phyloP scores from a whole-genome alignment of 2,797 vertebrate genomes.

The Anguilla megastoma region DNA sequence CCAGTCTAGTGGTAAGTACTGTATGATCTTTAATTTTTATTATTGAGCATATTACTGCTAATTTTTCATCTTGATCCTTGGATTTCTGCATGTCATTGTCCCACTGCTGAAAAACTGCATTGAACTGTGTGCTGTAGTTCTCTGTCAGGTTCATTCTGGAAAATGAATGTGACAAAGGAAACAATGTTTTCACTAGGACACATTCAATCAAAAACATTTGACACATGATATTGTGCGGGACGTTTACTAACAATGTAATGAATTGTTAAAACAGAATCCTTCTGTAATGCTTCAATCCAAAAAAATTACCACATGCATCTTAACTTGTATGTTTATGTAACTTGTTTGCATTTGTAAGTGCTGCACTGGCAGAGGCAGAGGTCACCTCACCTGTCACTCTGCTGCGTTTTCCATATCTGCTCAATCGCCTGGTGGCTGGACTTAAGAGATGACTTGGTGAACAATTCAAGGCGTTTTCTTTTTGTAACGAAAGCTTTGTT shows the following conservation, averaged over 20 bases:
- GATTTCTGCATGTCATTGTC: conserved; percentile 38
- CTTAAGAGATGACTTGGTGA: conserved; percentile 40
- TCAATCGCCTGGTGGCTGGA: conserved; percentile 41
- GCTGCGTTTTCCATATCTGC: conserved; percentile 41
- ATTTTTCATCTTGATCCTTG: conserved; percentile 45
- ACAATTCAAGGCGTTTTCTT: conserved; percentile 39
- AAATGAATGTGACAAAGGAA: background rate
- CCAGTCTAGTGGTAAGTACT: background rate
- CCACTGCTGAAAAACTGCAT: conserved; percentile 43
- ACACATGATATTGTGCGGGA: background rate
- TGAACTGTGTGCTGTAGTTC: conserved; percentile 41
- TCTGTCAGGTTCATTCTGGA: conserved; percentile 39
- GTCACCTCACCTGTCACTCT: conserved; percentile 36
- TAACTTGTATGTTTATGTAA: background rate
- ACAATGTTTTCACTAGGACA: background rate
- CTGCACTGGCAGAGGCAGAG: background rate
- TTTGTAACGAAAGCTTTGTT: conserved; percentile 42
- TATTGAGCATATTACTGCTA: conserved; percentile 32
- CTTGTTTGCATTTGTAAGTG: background rate
- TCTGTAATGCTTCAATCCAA: background rate
- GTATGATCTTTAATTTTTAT: background rate
- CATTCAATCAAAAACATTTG: background rate
- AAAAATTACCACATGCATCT: background rate
- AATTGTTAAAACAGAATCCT: background rate
- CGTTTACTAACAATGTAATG: background rate